Evolutionary conservation across 1,140 invertebrate species (phyloP), one percentile per base, ranked within the genome.

Genomic region (Diachasma alloeum): DNA sequence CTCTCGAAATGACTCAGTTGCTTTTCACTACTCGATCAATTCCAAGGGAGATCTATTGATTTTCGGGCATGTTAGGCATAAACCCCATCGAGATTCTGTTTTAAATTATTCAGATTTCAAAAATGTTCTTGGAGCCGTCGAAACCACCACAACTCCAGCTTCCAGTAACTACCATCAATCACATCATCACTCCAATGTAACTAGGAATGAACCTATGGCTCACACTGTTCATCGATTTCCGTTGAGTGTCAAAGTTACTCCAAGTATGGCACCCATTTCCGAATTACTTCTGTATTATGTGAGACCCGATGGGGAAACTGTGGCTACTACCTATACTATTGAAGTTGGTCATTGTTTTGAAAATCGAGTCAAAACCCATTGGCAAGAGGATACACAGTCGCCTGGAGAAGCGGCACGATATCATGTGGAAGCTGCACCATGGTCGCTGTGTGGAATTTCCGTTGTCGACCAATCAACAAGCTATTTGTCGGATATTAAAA

Each of bases 241-340:
- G 0, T 76, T 89, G 11, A 89, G 85, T 44, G 88, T 88, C 0
- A 89, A 87, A 77, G 91, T 94, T 72, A 91, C 91, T 72, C 91
- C 93, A n/a, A 92, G 92, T 68, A 95, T 95, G 94, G 93, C 93
- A 0, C 93, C 94, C 0, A 89, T 93, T 0, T 94, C 93, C 59
- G 93, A 94, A 80, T 88, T 96, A 0, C 86, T 96, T 1, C 91
- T 96, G 4, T 96, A 95, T 83, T 95, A 96, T 87, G 92, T 96
- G 11, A 93, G 94, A 8, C 89, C 92, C 11, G 92, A 93, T 44
- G 93, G 93, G 0, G 95, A 96, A 83, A 92, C 93, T 0, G 93
- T 96, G 0, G 90, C 92, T 0, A 88, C 92, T 37, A 88, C 84
- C 0, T 89, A 90, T 37, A 88, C 89, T 0, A 88, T 92, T 48